Evolutionary conservation across 2,888 invertebrate species (phyloP), one percentile per base, ranked within the genome.

Genomic region (Hemicrepidius hirtus): DNA sequence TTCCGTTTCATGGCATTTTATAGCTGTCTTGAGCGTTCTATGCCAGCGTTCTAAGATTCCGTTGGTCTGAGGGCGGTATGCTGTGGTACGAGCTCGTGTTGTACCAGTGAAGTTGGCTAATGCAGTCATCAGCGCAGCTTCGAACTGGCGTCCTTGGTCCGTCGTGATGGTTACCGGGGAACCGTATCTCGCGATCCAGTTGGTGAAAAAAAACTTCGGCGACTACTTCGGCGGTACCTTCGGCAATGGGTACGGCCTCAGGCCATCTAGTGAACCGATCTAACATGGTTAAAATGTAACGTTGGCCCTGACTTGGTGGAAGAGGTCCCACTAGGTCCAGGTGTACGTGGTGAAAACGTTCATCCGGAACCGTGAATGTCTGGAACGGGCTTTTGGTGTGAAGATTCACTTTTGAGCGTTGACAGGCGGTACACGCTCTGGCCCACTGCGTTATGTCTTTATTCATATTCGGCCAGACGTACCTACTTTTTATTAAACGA

Each of bases 131-230:
- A 73, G 0, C 50, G 24, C 0, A 83, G 80, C 32, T 62, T 84
- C 82, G 63, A 86, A 86, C 71, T 86, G 85, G 28, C 80, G 68
- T 37, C 86, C 84, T 76, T 82, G 82, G 78, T 86, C 85, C n/a
- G 84, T 81, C 0, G 83, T 82, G 9, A 82, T 75, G 3, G 46
- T 62, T 0, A 28, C 28, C 2, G 86, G 86, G n/a, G 82, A 78
- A 0, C 86, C 86, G 63, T 82, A 87, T 10, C 85, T 71, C 0
- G 86, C 66, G 2, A 87, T 80, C 87, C 86, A 88, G 0, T 76
- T 72, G 0, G 64, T 32, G n/a, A 7, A 83, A 60, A 4, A 87
- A 78, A 2, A 83, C 80, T 13, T 73, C 60, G 0, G 84, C 85
- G 1, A 84, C 82, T 0, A 84, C 82, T 65, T 82, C 83, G 0